Base-by-base conservation (phyloP, 23 tunicate species). In the Trididemnum nubilum region DNA sequence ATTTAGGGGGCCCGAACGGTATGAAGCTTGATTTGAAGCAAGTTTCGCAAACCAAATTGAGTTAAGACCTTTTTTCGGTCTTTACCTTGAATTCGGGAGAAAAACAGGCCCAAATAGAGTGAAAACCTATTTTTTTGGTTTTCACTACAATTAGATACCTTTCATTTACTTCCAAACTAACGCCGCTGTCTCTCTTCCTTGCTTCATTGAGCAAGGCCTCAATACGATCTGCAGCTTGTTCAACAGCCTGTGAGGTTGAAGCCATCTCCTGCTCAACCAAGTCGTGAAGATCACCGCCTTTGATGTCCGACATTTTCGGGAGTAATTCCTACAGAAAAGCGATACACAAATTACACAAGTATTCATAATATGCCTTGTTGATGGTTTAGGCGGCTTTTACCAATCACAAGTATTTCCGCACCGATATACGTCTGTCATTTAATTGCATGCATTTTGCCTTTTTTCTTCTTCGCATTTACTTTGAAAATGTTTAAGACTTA, bases 91-190 rank as follows among this genome's bases (percentile, higher is more conserved):
- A 18, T 12, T 49, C 18, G 57, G 57, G 57, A 12, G 18, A 12
- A 49, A 63, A 63, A 63, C 69, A 63, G 69, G 7, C 4, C 7
- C 69, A 63, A 63, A 21, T 4, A 15, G 4, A 23, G 23, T 63
- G 28, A 63, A 23, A 4, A 23, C n/a, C n/a, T n/a, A n/a, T n/a
- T n/a, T n/a, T n/a, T n/a, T n/a, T n/a, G n/a, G n/a, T n/a, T n/a
- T n/a, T n/a, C n/a, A n/a, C n/a, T n/a, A n/a, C n/a, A n/a, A n/a
- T n/a, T n/a, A n/a, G n/a, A n/a, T 29, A 89, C 95, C 95, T 84
- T 84, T 93, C 98, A 65, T 93, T 93, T 15, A 93, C 98, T 79
- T 93, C 98, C 59, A 93, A 52, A 54, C 88, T 87, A 22, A 93
- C 86, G 30, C 98, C 98, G 9, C 79, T 79, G 79, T 93, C 98